Conservation (phyloP, 1,140 invertebrate genomes). For the Zaprionus inermis region DNA sequence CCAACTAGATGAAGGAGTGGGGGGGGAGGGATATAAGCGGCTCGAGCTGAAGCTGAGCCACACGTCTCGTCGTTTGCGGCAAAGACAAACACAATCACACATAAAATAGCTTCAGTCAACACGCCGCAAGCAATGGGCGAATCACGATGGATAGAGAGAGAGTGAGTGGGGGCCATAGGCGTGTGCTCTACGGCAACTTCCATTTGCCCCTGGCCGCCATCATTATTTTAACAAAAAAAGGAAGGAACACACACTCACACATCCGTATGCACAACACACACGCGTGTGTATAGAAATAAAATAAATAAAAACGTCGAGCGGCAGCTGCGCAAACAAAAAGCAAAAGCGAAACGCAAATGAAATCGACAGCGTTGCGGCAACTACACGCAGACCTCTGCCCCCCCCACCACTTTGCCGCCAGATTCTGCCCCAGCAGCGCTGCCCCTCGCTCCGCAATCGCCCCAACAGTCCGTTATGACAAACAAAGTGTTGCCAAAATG, state of each 20-base stretch:
- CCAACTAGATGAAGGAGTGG: conserved; percentile 2
- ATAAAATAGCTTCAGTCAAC: conserved; percentile 58
- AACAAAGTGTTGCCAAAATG: conserved; percentile 4
- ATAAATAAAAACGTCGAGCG: conserved; percentile 11
- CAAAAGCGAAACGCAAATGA: conserved; percentile 22
- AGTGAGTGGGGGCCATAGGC: neutral
- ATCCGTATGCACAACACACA: neutral
- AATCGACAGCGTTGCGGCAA: conserved; percentile 9
- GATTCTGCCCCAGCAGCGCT: too few species aligned
- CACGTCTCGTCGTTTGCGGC: conserved; percentile 39
- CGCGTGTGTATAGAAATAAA: conserved; percentile 1
- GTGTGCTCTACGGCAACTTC: conserved; percentile 1
- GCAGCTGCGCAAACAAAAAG: conserved; percentile 56
- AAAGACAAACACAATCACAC: conserved; percentile 68
- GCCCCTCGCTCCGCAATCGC: too few species aligned
- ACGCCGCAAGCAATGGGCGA: conserved; percentile 22
- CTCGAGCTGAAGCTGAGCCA: neutral
- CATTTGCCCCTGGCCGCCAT: conserved; percentile 2
- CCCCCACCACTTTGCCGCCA: neutral
- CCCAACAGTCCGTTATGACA: neutral
- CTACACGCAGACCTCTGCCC: neutral
- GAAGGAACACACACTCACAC: neutral
- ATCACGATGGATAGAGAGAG: neutral
- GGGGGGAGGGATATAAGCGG: conserved; percentile 19
- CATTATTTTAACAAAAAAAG: conserved; percentile 6